A percentile compares a stretch with the other conserved stretches of the same genome.
phyloP scores from a whole-genome alignment of 1,140 invertebrate species.

The Neuroterus valhalla region DNA sequence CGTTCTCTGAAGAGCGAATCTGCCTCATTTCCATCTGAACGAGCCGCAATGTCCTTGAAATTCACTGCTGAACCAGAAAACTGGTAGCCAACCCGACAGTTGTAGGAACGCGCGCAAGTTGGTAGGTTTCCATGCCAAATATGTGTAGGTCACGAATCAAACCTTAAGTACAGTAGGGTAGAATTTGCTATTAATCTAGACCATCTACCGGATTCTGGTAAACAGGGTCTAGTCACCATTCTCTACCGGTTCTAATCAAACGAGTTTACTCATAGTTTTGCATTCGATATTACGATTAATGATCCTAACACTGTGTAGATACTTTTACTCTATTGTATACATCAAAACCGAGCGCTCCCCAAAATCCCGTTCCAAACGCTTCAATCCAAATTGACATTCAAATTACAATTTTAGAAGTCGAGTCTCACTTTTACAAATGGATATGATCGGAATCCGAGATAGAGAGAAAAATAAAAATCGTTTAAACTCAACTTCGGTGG shows the following conservation, averaged over 20 bases:
- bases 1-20: constrained; percentile 14
- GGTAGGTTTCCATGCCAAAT: constrained; percentile 73
- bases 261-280: constrained; percentile 42
- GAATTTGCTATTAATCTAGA: constrained; percentile 49
- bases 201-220: constrained; percentile 55
- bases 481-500: too few relatives aligned
- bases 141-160: constrained; percentile 65
- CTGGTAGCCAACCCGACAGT: not conserved
- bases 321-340: not conserved
- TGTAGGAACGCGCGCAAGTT: constrained; percentile 57
- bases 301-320: constrained; percentile 20
- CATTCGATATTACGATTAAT: constrained; percentile 39
- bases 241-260: constrained; percentile 45
- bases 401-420: constrained; percentile 36
- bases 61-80: not conserved
- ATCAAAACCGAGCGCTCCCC: not conserved
- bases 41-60: constrained; percentile 1
- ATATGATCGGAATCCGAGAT: not conserved
- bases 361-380: not conserved
- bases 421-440: not conserved
- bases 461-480: not conserved
- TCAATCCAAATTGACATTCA: constrained; percentile 26
- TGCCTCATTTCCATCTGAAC: constrained; percentile 18
- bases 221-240: constrained; percentile 63
- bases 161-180: constrained; percentile 59